Percentiles rank a stretch among this genome's conserved stretches.
phyloP scores from a whole-genome alignment of 2,888 invertebrate species.

The Argyra leucocephala region DNA sequence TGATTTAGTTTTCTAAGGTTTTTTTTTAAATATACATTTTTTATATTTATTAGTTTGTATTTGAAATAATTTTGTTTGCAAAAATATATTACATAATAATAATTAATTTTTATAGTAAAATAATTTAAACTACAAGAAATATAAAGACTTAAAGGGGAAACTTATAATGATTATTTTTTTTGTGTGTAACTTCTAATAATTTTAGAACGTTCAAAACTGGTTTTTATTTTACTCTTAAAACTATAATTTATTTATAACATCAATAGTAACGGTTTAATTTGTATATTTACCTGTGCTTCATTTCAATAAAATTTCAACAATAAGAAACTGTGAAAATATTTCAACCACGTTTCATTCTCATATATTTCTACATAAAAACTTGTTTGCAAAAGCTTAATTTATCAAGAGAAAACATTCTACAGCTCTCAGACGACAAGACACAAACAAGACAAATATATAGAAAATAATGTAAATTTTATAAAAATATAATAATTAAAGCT shows the following conservation, averaged over 20 bases:
- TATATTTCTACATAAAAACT: not conserved
- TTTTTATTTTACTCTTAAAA: not conserved
- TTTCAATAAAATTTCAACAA: not conserved
- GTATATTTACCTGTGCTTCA: not conserved
- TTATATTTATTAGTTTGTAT: too few species aligned
- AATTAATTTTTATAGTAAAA: too few species aligned
- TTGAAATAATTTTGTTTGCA: too few species aligned
- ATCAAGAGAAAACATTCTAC: too few species aligned
- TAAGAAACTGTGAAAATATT: not conserved
- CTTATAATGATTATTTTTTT: not conserved
- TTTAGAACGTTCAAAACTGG: not conserved
- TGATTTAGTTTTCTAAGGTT: too few species aligned
- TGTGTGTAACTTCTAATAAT: not conserved
- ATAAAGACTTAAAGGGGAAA: not conserved
- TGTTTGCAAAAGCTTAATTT: not conserved
- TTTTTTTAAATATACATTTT: too few species aligned
- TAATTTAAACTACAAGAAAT: too few species aligned
- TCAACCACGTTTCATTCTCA: not conserved
- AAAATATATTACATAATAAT: too few species aligned
- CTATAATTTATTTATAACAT: not conserved
- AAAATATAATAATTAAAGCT: not conserved
- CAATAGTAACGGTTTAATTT: conserved; percentile 1
- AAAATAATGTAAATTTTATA: not conserved
- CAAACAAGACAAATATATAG: not conserved
- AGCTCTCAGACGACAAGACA: too few species aligned